phyloP scores from a whole-genome alignment of 1,140 invertebrate species.

The Lutraria rhynchaena region DNA sequence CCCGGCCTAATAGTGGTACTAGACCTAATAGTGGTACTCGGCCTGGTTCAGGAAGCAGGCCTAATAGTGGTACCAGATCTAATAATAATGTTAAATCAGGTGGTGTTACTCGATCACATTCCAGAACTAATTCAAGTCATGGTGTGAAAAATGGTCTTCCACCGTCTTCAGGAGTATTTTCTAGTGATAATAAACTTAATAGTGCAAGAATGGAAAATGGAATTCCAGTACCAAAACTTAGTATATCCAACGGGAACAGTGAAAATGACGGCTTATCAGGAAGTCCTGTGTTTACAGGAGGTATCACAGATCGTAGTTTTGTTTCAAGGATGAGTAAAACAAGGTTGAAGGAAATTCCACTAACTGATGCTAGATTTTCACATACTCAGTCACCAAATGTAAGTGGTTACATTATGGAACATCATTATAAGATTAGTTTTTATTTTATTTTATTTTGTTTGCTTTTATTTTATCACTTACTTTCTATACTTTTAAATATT shows the following conservation, averaged over 20 bases:
- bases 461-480: too few species aligned
- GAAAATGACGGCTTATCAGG: conserved; percentile 20
- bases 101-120: conserved; percentile 29
- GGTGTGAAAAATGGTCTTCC: conserved; percentile 1
- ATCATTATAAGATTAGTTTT: too few species aligned
- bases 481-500: too few species aligned
- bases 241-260: conserved; percentile 14
- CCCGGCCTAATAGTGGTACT: conserved; percentile 36
- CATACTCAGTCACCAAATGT: conserved; percentile 20
- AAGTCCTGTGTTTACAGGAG: conserved; percentile 32
- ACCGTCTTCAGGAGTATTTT: not conserved
- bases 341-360: conserved; percentile 38
- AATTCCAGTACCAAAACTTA: conserved; percentile 19
- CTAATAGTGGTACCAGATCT: conserved; percentile 42
- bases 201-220: conserved; percentile 7
- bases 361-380: conserved; percentile 45
- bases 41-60: conserved; percentile 23
- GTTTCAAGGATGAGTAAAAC: conserved; percentile 47
- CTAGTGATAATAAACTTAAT: not conserved
- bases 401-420: too few species aligned
- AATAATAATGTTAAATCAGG: conserved; percentile 7
- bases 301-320: conserved; percentile 45
- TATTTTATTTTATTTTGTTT: too few species aligned
- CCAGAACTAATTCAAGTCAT: conserved; percentile 1
- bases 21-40: conserved; percentile 41